Evolutionary conservation across 2,888 invertebrate genomes (phyloP), one percentile per base, ranked within the genome.

Genomic region (Lochmaea crataegi): DNA sequence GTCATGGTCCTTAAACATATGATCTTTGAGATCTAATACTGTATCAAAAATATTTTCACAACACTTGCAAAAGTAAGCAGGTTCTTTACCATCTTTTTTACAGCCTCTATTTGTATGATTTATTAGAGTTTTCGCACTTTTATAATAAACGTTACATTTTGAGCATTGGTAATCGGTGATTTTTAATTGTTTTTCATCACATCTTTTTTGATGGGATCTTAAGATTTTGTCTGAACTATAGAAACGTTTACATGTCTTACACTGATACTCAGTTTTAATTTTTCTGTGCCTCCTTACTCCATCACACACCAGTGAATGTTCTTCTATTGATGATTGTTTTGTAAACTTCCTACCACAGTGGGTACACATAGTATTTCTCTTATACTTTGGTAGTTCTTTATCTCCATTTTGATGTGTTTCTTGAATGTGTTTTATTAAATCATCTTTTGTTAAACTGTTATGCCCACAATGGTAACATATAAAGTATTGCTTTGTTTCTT

Each of bases 141-240:
- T 74, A 51, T 73, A 77, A 41, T 71, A 75, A 68, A 74, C 71
- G 42, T 74, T 71, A 51, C 75, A 75, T 64, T 74, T 71, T 61
- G 66, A 61, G 66, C 77, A 77, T 48, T 74, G 77, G 65, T 71
- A 75, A 14, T 77, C 69, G 4, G 75, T 75, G 61, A 68, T 76
- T 22, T 69, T 75, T 45, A 72, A 38, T 16, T 71, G 45, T 42
- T 73, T 66, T 67, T 65, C 56, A 16, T 67, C 56, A 42, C 80
- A 80, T 64, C 60, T 76, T 64, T 78, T 79, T 65, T 68, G 72
- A 64, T 79, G 79, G 6, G 77, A 75, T 65, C 75, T 79, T 41
- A 80, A 73, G n/a, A 76, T 78, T 72, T 80, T 80, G 66, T 77
- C 65, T 11, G 79, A 79, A 48, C 78, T 77, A 38, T 80, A 80